Base-by-base conservation (phyloP, 2,113 vertebrate species). In the Dascyllus trimaculatus region DNA sequence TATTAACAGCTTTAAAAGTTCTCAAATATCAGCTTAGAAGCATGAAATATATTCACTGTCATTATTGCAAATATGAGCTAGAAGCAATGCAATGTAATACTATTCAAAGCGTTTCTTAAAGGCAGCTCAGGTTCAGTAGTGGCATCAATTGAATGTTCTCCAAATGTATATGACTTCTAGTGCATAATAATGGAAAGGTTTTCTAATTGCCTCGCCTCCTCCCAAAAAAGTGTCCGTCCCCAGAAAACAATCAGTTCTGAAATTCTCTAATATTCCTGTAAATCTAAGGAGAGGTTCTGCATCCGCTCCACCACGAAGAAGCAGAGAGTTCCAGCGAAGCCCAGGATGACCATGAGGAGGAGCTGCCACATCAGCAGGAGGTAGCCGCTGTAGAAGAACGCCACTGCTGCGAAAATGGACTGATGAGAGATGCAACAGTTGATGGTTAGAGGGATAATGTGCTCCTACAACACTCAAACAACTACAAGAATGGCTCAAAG, bases 321-420 rank as follows among this genome's bases (percentile, higher is more conserved):
- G 40, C 96, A 96, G 24, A 99, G 87, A 0, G 97, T 97, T 6
- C 98, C 98, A 10, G 91, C 89, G 78, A 99, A 98, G 4, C 97
- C 97, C 75, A 97, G 91, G 4, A 96, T 6, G 79, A 97, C 95
- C 97, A 99, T 97, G 86, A 97, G 84, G 71, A 99, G 95, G 22
- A 99, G 96, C 75, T 99, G 98, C 98, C 98, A 99, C 73, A 94
- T 95, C 49, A 99, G 93, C 17, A 97, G 92, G 15, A 98, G 90
- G 89, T 98, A 97, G 65, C 98, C 97, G 81, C 98, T 97, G 95
- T 99, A 99, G 96, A 99, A 98, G 91, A 96, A 99, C 0, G 98
- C 97, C 80, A 97, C 82, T 0, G 98, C 97, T 71, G 98, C 97
- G 60, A 95, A 97, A 57, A 99, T 91, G 49, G 98, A 99, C 98